phyloP scores from a whole-genome alignment of 1,140 invertebrate genomes.

The Pseudoatta argentina region DNA sequence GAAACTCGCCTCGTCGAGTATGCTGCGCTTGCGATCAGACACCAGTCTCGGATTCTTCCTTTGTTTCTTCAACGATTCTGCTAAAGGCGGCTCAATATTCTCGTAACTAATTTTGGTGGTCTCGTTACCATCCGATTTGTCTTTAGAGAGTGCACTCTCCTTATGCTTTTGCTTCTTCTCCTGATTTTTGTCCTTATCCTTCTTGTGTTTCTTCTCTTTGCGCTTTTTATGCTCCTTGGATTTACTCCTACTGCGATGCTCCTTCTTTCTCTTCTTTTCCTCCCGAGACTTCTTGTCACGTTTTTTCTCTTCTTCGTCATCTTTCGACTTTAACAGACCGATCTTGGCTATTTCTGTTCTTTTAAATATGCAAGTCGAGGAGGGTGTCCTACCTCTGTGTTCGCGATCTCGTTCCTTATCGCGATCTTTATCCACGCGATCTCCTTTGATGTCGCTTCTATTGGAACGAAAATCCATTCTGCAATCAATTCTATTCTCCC shows the following conservation, averaged over 20 bases:
- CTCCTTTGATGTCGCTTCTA: conserved; percentile 70
- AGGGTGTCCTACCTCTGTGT: conserved; percentile 81
- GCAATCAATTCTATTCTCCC: conserved; percentile 67
- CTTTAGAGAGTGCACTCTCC: conserved; percentile 73
- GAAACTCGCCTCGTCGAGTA: conserved; percentile 91
- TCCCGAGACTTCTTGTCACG: conserved; percentile 80
- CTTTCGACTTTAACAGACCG: conserved; percentile 67
- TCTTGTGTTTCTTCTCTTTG: conserved; percentile 86
- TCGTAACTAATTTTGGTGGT: conserved; percentile 69
- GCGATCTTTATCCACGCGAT: conserved; percentile 79
- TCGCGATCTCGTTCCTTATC: conserved; percentile 80
- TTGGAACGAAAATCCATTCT: conserved; percentile 79
- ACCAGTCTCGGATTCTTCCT: conserved; percentile 81
- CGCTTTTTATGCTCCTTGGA: conserved; percentile 83
- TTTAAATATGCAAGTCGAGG: conserved; percentile 72
- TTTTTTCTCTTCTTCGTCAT: conserved; percentile 85
- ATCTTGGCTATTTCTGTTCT: conserved; percentile 74
- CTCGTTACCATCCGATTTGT: conserved; percentile 76
- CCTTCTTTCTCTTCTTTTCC: conserved; percentile 83
- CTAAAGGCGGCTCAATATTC: conserved; percentile 62
- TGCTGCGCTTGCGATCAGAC: conserved; percentile 89
- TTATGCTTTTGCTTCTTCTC: conserved; percentile 86
- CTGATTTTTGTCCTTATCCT: conserved; percentile 81
- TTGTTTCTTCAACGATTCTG: conserved; percentile 77
- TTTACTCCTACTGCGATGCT: conserved; percentile 83